phyloP scores from a whole-genome alignment of 2,888 invertebrate genomes.

The Mantis religiosa region DNA sequence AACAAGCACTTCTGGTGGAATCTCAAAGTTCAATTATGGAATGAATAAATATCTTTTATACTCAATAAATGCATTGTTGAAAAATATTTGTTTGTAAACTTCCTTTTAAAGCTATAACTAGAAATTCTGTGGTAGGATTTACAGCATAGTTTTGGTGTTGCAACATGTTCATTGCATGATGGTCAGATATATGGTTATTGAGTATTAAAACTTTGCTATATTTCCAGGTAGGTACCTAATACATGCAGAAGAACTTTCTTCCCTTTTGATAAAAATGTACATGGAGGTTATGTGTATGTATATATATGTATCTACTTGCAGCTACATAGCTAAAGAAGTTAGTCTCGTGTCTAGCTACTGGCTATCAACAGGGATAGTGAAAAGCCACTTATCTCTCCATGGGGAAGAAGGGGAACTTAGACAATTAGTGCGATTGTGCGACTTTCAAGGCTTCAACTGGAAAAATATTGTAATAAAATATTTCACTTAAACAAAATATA shows the following conservation, averaged over 20 bases:
- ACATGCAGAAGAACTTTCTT: neutral
- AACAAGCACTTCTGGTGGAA: too few species aligned
- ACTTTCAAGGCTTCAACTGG: constrained; percentile 16
- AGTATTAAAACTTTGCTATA: neutral
- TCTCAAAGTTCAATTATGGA: too few species aligned
- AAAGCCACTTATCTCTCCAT: constrained; percentile 16
- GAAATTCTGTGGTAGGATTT: too few species aligned
- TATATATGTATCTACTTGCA: neutral
- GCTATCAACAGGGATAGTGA: constrained; percentile 12
- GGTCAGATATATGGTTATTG: neutral
- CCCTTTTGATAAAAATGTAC: neutral
- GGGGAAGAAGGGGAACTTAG: constrained; percentile 14
- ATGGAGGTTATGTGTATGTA: neutral
- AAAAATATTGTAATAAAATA: neutral
- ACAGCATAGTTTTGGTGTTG: neutral
- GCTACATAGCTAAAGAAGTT: neutral
- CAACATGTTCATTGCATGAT: neutral
- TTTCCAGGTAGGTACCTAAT: neutral
- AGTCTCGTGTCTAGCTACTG: neutral
- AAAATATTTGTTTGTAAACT: too few species aligned
- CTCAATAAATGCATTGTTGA: too few species aligned
- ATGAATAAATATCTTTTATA: too few species aligned
- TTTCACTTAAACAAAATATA: constrained; percentile 1
- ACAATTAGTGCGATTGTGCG: constrained; percentile 12
- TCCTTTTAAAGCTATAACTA: too few species aligned